A percentile compares a stretch with the other conserved stretches of the same genome.
phyloP scores from a whole-genome alignment of 2,888 invertebrate species.

The Volucella inflata region DNA sequence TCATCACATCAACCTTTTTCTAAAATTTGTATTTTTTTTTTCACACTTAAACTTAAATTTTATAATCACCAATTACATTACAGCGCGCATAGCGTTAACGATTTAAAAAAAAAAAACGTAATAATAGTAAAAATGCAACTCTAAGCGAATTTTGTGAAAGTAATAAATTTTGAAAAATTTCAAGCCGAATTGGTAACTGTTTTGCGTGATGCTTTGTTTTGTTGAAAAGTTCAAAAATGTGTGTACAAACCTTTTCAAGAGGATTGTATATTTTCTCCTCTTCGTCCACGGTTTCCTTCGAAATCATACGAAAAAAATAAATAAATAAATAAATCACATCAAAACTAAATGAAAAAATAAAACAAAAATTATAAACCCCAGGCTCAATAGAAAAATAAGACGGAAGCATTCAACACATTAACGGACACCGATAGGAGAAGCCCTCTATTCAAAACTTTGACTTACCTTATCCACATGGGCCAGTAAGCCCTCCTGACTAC shows the following conservation, averaged over 20 bases:
- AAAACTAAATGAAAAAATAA: slow-evolving; percentile 77
- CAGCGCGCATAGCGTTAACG: too few species aligned
- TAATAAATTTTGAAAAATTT: slow-evolving; percentile 7
- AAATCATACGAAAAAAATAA: slow-evolving; percentile 38
- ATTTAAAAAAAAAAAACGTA: too few species aligned
- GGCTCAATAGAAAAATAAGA: slow-evolving; percentile 27
- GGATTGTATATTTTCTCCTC: slow-evolving; percentile 91
- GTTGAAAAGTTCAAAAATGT: slow-evolving; percentile 47
- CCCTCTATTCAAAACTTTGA: background rate
- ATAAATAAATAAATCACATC: slow-evolving; percentile 72
- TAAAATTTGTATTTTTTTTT: too few species aligned
- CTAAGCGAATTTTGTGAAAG: slow-evolving; percentile 17
- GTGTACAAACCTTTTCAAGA: slow-evolving; percentile 89
- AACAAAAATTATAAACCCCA: slow-evolving; percentile 77
- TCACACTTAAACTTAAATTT: too few species aligned
- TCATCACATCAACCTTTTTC: too few species aligned
- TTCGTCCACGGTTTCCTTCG: slow-evolving; percentile 85
- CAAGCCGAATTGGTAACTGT: slow-evolving; percentile 45
- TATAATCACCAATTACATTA: too few species aligned
- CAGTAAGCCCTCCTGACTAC: slow-evolving; percentile 93
- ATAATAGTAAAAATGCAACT: too few species aligned
- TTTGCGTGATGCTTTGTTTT: slow-evolving; percentile 37
- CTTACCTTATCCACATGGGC: slow-evolving; percentile 95
- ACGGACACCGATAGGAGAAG: slow-evolving; percentile 52
- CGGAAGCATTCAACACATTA: slow-evolving; percentile 60